Percentiles rank a stretch among this genome's conserved stretches.
phyloP scores from a whole-genome alignment of 2,797 vertebrate genomes.

The Leuciscus waleckii region DNA sequence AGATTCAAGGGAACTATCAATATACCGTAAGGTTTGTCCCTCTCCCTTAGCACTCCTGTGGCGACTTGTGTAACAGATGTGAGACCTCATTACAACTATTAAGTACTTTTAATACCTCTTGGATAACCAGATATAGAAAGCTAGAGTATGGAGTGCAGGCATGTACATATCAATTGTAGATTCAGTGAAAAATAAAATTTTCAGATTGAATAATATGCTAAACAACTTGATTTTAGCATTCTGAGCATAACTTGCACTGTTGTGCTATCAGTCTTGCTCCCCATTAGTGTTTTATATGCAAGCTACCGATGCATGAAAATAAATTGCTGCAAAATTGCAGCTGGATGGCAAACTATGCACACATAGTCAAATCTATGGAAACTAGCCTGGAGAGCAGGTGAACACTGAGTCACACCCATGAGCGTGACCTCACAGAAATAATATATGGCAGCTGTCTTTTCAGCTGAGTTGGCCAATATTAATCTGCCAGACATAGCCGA shows the following conservation, averaged over 20 bases:
- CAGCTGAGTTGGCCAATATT: constrained; percentile 56
- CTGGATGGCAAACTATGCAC: constrained; percentile 48
- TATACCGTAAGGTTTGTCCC: neutral
- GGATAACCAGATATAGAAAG: constrained; percentile 36
- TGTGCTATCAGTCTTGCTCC: neutral
- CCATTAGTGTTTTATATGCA: constrained; percentile 23
- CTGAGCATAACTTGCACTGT: neutral
- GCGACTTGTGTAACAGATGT: constrained; percentile 41
- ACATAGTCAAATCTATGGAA: constrained; percentile 46
- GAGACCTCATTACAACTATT: constrained; percentile 41
- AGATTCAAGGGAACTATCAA: neutral
- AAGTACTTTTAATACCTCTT: constrained; percentile 42
- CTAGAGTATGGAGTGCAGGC: constrained; percentile 13
- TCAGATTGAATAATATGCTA: constrained; percentile 3
- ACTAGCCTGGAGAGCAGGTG: constrained; percentile 52
- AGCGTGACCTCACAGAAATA: constrained; percentile 60
- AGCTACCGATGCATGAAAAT: constrained; percentile 39
- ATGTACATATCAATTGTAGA: neutral
- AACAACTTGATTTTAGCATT: neutral
- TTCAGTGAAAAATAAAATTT: neutral
- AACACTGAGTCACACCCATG: constrained; percentile 37
- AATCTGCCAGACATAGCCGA: constrained; percentile 54
- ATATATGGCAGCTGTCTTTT: constrained; percentile 62
- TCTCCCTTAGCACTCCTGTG: constrained; percentile 5
- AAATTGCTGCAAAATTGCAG: constrained; percentile 50